Percentiles rank a stretch among this genome's conserved stretches.
phyloP scores from a whole-genome alignment of 2,888 invertebrate species.

The Torymus auratus region DNA sequence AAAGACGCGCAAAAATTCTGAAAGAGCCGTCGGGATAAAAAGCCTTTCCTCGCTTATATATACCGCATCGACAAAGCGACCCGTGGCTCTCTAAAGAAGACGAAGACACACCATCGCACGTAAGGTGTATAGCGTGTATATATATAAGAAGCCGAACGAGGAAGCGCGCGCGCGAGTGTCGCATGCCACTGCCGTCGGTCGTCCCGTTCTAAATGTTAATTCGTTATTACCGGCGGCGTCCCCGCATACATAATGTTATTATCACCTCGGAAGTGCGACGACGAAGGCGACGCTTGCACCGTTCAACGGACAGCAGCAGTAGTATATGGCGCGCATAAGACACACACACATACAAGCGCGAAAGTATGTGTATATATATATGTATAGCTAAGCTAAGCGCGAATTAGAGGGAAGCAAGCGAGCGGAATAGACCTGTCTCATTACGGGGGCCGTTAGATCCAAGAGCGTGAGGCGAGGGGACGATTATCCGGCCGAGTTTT shows the following conservation, averaged over 20 bases:
- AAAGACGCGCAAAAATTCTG: no score
- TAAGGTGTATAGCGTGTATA: not conserved
- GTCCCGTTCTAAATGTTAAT: slow-evolving; percentile 65
- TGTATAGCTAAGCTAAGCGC: not conserved
- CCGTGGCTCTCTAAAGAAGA: not conserved
- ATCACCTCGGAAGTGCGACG: slow-evolving; percentile 41
- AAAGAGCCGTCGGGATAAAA: no score
- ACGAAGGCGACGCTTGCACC: slow-evolving; percentile 25
- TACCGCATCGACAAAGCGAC: not conserved
- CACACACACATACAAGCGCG: not conserved
- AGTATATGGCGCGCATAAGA: not conserved
- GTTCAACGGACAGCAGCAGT: slow-evolving; percentile 14
- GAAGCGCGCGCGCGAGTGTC: not conserved
- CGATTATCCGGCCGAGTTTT: slow-evolving; percentile 55
- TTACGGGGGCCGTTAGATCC: slow-evolving; percentile 46
- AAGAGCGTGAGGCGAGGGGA: slow-evolving; percentile 14
- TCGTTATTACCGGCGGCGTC: slow-evolving; percentile 56
- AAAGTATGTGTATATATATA: no score
- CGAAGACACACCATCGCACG: not conserved
- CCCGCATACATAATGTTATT: slow-evolving; percentile 54
- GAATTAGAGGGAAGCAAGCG: slow-evolving; percentile 31
- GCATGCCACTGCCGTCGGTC: not conserved
- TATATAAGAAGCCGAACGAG: slow-evolving; percentile 13
- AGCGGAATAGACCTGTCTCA: slow-evolving; percentile 56
- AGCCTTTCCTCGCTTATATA: no score